Percentiles rank a stretch among this genome's conserved stretches.
These are phyloP conservation scores for Polypterus bichir DNA, from an alignment of 2,113 vertebrate genomes.

Conservation along the genomic window DNA sequence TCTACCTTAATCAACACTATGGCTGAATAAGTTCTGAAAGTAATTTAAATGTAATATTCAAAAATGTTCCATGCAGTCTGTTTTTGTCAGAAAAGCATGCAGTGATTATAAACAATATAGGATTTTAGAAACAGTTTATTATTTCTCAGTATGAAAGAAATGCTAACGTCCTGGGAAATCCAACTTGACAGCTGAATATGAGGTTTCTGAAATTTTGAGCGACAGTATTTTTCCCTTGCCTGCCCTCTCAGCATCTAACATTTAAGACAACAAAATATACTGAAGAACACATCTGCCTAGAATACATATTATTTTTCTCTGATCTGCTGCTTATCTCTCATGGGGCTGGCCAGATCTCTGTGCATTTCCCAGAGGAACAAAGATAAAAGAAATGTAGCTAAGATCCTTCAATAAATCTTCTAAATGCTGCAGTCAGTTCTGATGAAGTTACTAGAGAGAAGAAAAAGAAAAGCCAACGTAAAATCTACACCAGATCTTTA, in stretches of 20 bases:
- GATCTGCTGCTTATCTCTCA: constrained; percentile 30
- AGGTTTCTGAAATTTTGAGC: constrained; percentile 25
- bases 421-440: constrained; percentile 35
- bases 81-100: no score
- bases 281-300: constrained; percentile 33
- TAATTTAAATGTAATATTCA: no score
- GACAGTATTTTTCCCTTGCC: constrained; percentile 19
- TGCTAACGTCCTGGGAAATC: constrained; percentile 22
- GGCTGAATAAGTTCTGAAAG: no score
- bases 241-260: constrained; percentile 22
- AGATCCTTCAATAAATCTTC: constrained; percentile 45
- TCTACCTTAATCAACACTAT: no score
- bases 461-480: background rate
- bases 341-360: constrained; percentile 26
- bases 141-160: background rate
- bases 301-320: constrained; percentile 37
- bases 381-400: constrained; percentile 28
- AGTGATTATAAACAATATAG: no score
- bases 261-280: constrained; percentile 18
- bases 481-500: background rate
- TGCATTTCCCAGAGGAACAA: constrained; percentile 30
- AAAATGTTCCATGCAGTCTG: no score
- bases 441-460: constrained; percentile 27
- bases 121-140: no score
- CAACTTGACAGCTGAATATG: constrained; percentile 21